A percentile compares a stretch with the other conserved stretches of the same genome.
phyloP scores from a whole-genome alignment of 2,888 invertebrate species.

The Homarus gammarus region DNA sequence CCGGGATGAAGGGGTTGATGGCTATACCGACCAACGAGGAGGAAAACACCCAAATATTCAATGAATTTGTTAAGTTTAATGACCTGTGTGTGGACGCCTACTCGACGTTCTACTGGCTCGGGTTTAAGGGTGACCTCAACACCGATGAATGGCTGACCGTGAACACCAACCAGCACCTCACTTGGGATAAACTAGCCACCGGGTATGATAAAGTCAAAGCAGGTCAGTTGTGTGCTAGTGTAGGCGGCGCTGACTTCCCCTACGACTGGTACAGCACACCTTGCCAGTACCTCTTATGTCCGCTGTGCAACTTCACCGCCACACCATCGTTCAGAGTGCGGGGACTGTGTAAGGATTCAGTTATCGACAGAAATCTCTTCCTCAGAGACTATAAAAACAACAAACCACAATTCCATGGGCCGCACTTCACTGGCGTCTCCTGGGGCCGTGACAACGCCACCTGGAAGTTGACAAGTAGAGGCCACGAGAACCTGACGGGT shows the following conservation, averaged over 20 bases:
- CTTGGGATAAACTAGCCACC: neutral
- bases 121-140: slow-evolving; percentile 14
- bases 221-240: slow-evolving; percentile 27
- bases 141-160: slow-evolving; percentile 14
- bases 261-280: slow-evolving; percentile 40
- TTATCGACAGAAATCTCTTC: slow-evolving; percentile 5
- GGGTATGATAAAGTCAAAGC: slow-evolving; percentile 33
- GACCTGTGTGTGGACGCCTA: slow-evolving; percentile 24
- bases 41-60: slow-evolving; percentile 26
- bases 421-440: slow-evolving; percentile 14
- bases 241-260: slow-evolving; percentile 12
- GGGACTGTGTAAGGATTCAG: slow-evolving; percentile 37
- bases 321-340: slow-evolving; percentile 20
- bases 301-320: slow-evolving; percentile 51
- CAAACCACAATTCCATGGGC: slow-evolving; percentile 21
- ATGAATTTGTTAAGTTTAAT: slow-evolving; percentile 16
- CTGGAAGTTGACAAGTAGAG: slow-evolving; percentile 32
- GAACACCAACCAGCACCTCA: neutral
- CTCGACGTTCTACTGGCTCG: slow-evolving; percentile 39
- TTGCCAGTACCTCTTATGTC: slow-evolving; percentile 21
- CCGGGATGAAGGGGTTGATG: slow-evolving; percentile 6
- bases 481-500: neutral
- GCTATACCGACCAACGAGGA: neutral
- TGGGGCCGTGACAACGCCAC: neutral
- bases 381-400: neutral